Evolutionary conservation across 2,888 invertebrate species (phyloP).

Genomic region (Dynastes maya): DNA sequence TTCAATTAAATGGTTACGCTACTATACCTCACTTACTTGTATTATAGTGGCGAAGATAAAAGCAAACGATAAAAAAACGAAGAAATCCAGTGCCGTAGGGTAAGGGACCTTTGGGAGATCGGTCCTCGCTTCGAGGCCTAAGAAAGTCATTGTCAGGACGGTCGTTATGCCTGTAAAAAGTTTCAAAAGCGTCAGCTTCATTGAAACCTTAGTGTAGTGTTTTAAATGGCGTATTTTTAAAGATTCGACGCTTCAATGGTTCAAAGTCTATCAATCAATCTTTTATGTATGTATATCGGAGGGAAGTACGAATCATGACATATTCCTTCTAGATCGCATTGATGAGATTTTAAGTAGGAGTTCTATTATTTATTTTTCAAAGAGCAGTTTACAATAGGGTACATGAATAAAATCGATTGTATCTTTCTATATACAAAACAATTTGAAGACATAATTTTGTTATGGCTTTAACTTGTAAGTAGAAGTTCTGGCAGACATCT

Average conservation of each 20-base stretch:
- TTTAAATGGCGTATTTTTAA: not conserved
- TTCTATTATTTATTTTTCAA: too few relatives aligned
- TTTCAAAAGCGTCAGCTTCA: conserved; percentile 48
- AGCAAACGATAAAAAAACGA: conserved; percentile 85
- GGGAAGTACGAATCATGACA: too few relatives aligned
- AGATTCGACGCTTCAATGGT: not conserved
- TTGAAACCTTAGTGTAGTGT: not conserved
- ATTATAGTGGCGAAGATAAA: conserved; percentile 88
- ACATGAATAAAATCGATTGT: too few relatives aligned
- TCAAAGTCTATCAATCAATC: not conserved
- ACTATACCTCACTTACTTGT: conserved; percentile 70
- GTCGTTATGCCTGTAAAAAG: conserved; percentile 81
- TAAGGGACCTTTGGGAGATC: conserved; percentile 90
- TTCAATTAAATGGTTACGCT: conserved; percentile 24
- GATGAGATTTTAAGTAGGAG: too few relatives aligned
- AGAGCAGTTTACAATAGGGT: too few relatives aligned
- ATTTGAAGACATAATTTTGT: too few relatives aligned
- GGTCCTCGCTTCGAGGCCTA: conserved; percentile 85
- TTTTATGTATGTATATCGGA: not conserved
- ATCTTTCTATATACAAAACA: too few relatives aligned
- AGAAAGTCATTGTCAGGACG: conserved; percentile 88
- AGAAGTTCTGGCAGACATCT: too few relatives aligned
- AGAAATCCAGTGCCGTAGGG: conserved; percentile 89
- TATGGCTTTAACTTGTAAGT: too few relatives aligned
- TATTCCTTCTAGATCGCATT: too few relatives aligned